phyloP scores from a whole-genome alignment of 2,113 vertebrate species.

The Marmota flaviventris region DNA sequence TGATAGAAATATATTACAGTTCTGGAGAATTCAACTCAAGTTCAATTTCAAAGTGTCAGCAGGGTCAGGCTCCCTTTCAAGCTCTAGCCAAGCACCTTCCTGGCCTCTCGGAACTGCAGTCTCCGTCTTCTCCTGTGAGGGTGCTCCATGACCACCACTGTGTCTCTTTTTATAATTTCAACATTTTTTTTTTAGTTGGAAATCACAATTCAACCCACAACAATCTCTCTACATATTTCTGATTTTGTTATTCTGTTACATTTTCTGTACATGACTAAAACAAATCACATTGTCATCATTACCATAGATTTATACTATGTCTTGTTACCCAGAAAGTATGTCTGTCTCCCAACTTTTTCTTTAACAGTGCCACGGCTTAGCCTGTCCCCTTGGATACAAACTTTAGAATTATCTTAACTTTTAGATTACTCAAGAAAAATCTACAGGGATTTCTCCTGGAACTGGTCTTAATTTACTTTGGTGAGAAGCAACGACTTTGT shows the following conservation, averaged over 20 bases:
- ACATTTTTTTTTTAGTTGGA: not conserved
- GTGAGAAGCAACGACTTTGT: not conserved
- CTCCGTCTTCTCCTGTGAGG: not conserved
- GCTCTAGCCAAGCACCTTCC: not conserved
- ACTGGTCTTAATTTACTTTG: conserved; percentile 31
- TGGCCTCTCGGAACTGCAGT: not conserved
- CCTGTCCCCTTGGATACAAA: not conserved
- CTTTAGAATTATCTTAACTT: not conserved
- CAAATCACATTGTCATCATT: not conserved
- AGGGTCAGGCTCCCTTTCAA: not conserved
- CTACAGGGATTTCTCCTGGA: not conserved
- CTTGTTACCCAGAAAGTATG: not conserved
- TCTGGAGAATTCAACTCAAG: not conserved
- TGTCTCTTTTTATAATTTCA: not conserved
- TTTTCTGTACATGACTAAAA: not conserved
- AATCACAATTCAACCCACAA: not conserved
- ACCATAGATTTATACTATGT: not conserved
- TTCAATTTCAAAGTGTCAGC: not conserved
- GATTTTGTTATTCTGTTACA: not conserved
- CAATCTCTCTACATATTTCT: not conserved
- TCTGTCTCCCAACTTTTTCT: not conserved
- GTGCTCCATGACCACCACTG: not conserved
- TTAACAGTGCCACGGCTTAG: not conserved
- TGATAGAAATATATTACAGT: not conserved
- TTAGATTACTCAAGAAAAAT: not conserved